Evolutionary conservation across 2,797 vertebrate genomes (phyloP), one percentile per base, ranked within the genome.

Genomic region (Odontamblyopus rebecca): DNA sequence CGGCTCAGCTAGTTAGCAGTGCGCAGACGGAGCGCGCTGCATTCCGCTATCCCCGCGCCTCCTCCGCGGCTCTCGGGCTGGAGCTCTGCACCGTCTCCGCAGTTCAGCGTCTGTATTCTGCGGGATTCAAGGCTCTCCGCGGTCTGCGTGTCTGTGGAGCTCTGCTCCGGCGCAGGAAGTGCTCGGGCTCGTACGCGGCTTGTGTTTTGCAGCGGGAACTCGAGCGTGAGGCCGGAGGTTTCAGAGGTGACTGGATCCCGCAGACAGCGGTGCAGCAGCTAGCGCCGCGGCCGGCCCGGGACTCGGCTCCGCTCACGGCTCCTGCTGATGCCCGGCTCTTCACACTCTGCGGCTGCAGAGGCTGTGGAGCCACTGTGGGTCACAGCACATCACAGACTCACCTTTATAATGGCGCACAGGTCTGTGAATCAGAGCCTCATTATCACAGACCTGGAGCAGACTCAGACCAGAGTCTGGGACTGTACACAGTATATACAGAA

Each of bases 251-350:
- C 72, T 91, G 89, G 89, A 91, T 83, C 85, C 83, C 53, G 70
- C 88, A 89, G 86, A 71, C 88, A 89, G 86, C 84, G 86, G 84
- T 75, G 75, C 68, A 12, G 88, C 88, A 12, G 88, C 88, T 86
- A 89, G 68, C 84, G 4, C 2, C 29, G 69, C 70, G 38, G 77
- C 38, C 38, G 26, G 38, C 1, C 53, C 60, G 4, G 23, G 23
- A 23, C 23, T 23, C 35, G 67, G 30, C 76, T 16, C 2, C 2
- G 83, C 84, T 77, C 73, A 9, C 35, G 35, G 83, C 5, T 61
- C 18, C 71, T 72, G 89, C 87, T 67, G 88, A 70, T 84, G 82
- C 78, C 3, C 67, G 54, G 23, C 38, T 64, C 61, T 48, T 64
- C 38, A 44, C 61, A 27, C 61, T 41, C 8, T 41, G 23, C 23